These are phyloP conservation scores for Nasonovia ribisnigri DNA, from an alignment of 2,888 invertebrate genomes.

Conservation along the genomic window DNA sequence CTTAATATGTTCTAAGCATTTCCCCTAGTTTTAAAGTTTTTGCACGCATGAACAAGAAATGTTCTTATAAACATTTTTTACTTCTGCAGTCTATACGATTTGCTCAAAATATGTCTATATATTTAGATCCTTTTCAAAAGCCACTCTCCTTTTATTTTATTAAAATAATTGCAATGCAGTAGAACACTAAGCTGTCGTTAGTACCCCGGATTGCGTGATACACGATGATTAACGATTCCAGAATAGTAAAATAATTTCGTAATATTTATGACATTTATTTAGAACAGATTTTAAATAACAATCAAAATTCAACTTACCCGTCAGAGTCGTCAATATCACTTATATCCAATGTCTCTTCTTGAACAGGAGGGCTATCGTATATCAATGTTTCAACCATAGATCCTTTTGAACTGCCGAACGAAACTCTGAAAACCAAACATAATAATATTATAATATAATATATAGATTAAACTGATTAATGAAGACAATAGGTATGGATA, in stretches of 20 bases:
- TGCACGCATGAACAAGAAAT: background rate
- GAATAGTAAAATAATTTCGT: background rate
- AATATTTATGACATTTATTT: background rate
- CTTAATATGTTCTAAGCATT: background rate
- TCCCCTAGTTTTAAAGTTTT: background rate
- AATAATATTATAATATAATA: background rate
- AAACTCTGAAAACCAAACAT: constrained; percentile 78
- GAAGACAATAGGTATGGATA: background rate
- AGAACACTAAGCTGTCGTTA: background rate
- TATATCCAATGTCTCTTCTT: constrained; percentile 76
- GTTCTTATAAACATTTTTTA: background rate
- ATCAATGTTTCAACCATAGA: constrained; percentile 95
- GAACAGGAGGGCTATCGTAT: constrained; percentile 82
- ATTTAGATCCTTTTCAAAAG: constrained; percentile 15
- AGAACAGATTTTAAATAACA: background rate
- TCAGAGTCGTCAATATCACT: constrained; percentile 67
- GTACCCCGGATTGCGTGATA: background rate
- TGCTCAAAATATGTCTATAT: background rate
- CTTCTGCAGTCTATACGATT: background rate
- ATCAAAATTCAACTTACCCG: constrained; percentile 66
- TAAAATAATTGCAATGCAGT: background rate
- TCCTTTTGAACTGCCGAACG: constrained; percentile 93
- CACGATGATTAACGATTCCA: background rate
- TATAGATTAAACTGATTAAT: background rate
- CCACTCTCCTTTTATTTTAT: background rate